Base-by-base conservation (phyloP, 2,113 vertebrate species). In the Numida meleagris region DNA sequence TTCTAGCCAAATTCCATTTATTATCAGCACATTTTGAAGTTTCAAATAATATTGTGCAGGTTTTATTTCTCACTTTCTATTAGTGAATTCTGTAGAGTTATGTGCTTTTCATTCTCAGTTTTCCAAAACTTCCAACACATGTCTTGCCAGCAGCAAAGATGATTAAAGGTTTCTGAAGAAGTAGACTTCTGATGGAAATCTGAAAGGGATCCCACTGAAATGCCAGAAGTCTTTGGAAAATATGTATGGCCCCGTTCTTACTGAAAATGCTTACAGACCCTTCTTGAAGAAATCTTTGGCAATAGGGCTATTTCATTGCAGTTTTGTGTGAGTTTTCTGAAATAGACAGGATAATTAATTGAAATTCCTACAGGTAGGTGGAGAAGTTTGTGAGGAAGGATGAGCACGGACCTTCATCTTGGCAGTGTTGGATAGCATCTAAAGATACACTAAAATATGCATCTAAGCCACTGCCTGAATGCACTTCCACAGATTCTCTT, bases 101-200 rank as follows among this genome's bases (percentile, higher is more conserved):
- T 21, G 43, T 93, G 65, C 71, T 94, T 97, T 92, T 94, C 61
- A 81, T 89, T 93, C 58, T 96, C 14, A 12, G 86, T 71, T 96
- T 94, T 86, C 89, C 58, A 95, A 79, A 92, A 67, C 68, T 84
- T 88, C 57, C 72, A 93, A 93, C 82, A 94, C 91, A 96, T 90
- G 86, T 92, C 83, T 90, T 95, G 94, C 94, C 96, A 97, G 59
- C 45, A 96, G 68, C 13, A 14, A 94, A 76, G 90, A 94, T 96
- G 92, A 96, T 96, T 94, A 96, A 96, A 96, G 65, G 74, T 79
- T 96, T 93, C 80, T 96, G 85, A 94, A 93, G 83, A 83, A 93
- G 74, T 27, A 87, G 85, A 51, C 74, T 94, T 75, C 81, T 90
- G 89, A 88, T 96, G 92, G 75, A 96, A 96, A 92, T 90, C 91